Percentiles rank a stretch among this genome's conserved stretches.
These are phyloP conservation scores for Galagoides demidoff DNA, from an alignment of 2,797 vertebrate genomes.

Conservation along the genomic window DNA sequence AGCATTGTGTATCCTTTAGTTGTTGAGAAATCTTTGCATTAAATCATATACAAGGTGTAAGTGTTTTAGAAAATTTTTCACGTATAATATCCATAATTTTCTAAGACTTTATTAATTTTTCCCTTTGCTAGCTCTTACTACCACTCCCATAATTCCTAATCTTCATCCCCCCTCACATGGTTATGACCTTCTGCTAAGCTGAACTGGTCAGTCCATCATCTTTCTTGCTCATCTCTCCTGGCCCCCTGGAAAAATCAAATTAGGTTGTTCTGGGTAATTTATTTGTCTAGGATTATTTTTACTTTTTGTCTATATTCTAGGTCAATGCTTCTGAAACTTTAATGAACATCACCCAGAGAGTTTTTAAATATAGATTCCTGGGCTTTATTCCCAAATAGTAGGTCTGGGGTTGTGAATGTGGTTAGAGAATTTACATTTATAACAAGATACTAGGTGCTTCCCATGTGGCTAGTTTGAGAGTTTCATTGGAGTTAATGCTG, in stretches of 20 bases:
- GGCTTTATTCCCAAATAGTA: not conserved
- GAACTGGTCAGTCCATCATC: not conserved
- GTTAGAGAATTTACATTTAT: conserved; percentile 26
- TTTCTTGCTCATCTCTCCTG: not conserved
- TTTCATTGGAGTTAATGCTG: not conserved
- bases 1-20: not conserved
- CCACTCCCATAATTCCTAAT: not conserved
- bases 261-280: not conserved
- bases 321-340: not conserved
- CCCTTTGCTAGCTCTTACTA: not conserved
- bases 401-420: not conserved
- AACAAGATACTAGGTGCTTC: not conserved
- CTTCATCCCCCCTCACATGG: not conserved
- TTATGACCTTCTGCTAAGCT: not conserved
- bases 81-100: not conserved
- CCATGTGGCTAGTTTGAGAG: not conserved
- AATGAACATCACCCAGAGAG: not conserved
- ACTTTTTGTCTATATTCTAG: not conserved
- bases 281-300: not conserved
- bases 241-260: not conserved
- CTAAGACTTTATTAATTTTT: not conserved
- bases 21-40: not conserved
- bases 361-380: not conserved
- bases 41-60: not conserved
- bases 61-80: not conserved